These are phyloP conservation scores for Trisateles emortualis DNA, from an alignment of 2,888 invertebrate genomes.

Conservation along the genomic window DNA sequence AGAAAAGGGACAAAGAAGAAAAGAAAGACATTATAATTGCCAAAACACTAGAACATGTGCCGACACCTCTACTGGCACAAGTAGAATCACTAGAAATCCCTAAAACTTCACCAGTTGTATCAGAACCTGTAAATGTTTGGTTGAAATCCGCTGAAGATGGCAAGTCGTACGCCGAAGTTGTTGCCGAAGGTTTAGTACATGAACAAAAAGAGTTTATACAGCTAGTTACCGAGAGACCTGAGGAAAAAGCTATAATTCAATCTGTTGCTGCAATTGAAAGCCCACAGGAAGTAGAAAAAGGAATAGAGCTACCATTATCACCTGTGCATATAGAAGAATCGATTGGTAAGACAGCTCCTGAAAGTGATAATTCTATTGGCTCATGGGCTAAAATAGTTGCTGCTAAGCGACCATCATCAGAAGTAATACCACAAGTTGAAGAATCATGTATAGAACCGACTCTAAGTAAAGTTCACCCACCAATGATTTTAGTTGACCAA, in stretches of 20 bases:
- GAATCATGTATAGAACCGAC: constrained; percentile 28
- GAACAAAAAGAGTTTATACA: constrained; percentile 45
- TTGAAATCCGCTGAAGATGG: constrained; percentile 83
- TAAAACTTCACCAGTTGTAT: constrained; percentile 17
- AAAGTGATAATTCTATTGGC: constrained; percentile 47
- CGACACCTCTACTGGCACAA: constrained; percentile 4
- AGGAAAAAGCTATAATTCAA: constrained; percentile 23
- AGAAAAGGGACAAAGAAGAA: constrained; percentile 72
- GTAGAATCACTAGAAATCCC: constrained; percentile 13
- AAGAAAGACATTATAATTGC: constrained; percentile 51
- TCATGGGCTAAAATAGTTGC: constrained; percentile 82
- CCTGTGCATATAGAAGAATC: constrained; percentile 6
- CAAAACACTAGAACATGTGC: constrained; percentile 27
- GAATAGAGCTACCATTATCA: neutral
- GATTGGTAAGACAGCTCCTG: constrained; percentile 24
- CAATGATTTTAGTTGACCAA: constrained; percentile 74
- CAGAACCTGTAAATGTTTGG: constrained; percentile 78
- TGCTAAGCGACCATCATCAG: constrained; percentile 67
- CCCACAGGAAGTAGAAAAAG: constrained; percentile 15
- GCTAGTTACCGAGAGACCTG: constrained; percentile 32
- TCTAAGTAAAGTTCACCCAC: constrained; percentile 51
- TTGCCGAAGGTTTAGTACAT: constrained; percentile 79
- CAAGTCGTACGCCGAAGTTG: constrained; percentile 91
- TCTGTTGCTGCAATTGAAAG: constrained; percentile 14
- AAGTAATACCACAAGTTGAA: constrained; percentile 59